A percentile compares a stretch with the other conserved stretches of the same genome.
These are phyloP conservation scores for Scaptomyza reducta DNA, from an alignment of 2,888 invertebrate genomes.

Conservation along the genomic window DNA sequence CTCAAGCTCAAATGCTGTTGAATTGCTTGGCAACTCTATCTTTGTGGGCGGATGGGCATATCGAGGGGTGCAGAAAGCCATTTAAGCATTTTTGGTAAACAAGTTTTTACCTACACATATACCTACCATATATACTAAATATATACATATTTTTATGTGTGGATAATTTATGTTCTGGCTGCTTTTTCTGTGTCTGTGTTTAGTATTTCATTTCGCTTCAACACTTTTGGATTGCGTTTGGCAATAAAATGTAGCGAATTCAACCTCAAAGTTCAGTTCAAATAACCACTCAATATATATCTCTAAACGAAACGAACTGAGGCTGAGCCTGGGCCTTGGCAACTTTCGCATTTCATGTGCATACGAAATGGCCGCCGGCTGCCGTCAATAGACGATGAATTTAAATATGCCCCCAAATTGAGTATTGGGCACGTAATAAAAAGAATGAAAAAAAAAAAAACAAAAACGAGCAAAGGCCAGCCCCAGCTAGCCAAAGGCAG, in stretches of 20 bases:
- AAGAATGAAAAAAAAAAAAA: conserved; percentile 11
- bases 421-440: conserved; percentile 80
- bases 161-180: conserved; percentile 63
- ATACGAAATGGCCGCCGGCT: conserved; percentile 74
- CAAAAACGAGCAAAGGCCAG: conserved; percentile 8
- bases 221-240: conserved; percentile 44
- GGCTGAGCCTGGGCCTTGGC: background rate
- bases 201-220: conserved; percentile 50
- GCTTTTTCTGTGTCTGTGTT: conserved; percentile 20
- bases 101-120: conserved; percentile 52
- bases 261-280: conserved; percentile 77
- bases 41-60: background rate
- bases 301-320: conserved; percentile 34
- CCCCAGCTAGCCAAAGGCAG: conserved; percentile 12
- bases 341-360: conserved; percentile 69
- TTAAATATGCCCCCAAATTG: conserved; percentile 79
- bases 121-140: background rate
- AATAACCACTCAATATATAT: conserved; percentile 78
- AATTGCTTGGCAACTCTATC: conserved; percentile 35
- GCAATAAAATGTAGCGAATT: conserved; percentile 78
- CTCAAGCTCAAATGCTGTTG: conserved; percentile 31
- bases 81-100: conserved; percentile 62
- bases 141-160: conserved; percentile 31
- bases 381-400: conserved; percentile 79
- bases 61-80: conserved; percentile 4